Evolutionary conservation across 37 sponge, comb jelly and placozoan genomes (phyloP), one percentile per base, ranked within the genome.

Genomic region (Hexactinellida sp.): DNA sequence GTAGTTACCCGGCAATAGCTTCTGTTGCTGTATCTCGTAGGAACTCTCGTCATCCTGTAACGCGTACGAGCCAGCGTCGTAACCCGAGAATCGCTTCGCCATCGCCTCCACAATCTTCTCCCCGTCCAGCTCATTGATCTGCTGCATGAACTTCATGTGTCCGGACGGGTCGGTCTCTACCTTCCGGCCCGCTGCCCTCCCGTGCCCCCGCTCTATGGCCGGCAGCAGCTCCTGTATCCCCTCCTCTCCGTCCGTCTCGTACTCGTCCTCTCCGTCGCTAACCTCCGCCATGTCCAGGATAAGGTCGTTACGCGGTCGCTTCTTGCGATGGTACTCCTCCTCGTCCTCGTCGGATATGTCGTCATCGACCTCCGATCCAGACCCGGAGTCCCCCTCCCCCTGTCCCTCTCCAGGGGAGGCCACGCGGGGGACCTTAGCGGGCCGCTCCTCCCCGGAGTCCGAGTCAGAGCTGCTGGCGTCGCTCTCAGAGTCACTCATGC

Each of bases 1-100:
- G 16, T 47, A 47, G 9, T 95, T 92, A 83, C 96, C 99, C 38
- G 99, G 99, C 28, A 98, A 89, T 24, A 94, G 86, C 24, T 92
- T 89, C 88, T 98, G 94, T 39, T 98, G 99, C 54, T 89, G 89
- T 24, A 98, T 93, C 71, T 90, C 93, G 24, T 82, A 71, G 24
- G 90, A 86, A 52, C 93, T 92, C 82, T 91, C 89, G 24, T 88
- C 38, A 7, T 94, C 94, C 36, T 90, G 37, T 7, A 83, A 1
- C 1, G 21, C 85, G 37, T 54, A 94, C 88, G 82, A 86, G 23
- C 88, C 85, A 24, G 88, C 88, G 37, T 88, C 85, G 36, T 89
- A 83, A 24, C 71, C 84, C 39, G 90, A 94, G 88, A 93, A 97
- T 85, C 93, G 92, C 88, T 92, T 86, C 21, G 89, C 82, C 85